Conservation (phyloP, 1,140 invertebrate species). For the Polyergus mexicanus region DNA sequence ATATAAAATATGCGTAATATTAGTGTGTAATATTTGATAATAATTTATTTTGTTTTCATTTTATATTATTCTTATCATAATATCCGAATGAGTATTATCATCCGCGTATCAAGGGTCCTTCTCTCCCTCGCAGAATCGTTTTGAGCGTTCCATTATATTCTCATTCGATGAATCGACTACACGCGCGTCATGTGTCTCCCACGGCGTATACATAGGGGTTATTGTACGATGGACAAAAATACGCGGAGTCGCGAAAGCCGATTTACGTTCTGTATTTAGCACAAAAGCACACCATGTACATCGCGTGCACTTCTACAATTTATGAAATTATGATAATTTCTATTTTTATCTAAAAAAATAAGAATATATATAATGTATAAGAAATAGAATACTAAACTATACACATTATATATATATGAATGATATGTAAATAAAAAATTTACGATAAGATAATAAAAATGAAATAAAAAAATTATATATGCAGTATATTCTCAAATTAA, state of each 20-base stretch:
- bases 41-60: conserved; percentile 40
- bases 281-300: conserved; percentile 42
- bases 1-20: not conserved
- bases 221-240: conserved; percentile 70
- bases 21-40: conserved; percentile 5
- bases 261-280: conserved; percentile 71
- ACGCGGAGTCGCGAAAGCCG: conserved; percentile 65
- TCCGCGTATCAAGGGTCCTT: conserved; percentile 1
- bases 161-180: conserved; percentile 55
- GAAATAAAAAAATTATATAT: not conserved
- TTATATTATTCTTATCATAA: conserved; percentile 6
- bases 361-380: not conserved
- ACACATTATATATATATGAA: too few species aligned
- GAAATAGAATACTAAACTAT: too few species aligned
- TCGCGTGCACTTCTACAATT: not conserved
- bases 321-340: not conserved
- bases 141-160: conserved; percentile 48
- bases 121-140: conserved; percentile 32
- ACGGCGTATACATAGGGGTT: conserved; percentile 58
- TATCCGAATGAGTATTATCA: not conserved
- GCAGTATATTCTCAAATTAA: not conserved
- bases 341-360: not conserved
- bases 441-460: not conserved
- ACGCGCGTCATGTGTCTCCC: conserved; percentile 51
- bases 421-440: not conserved